Base-by-base conservation (phyloP, 2,797 vertebrate species). In the Xenops minutus region DNA sequence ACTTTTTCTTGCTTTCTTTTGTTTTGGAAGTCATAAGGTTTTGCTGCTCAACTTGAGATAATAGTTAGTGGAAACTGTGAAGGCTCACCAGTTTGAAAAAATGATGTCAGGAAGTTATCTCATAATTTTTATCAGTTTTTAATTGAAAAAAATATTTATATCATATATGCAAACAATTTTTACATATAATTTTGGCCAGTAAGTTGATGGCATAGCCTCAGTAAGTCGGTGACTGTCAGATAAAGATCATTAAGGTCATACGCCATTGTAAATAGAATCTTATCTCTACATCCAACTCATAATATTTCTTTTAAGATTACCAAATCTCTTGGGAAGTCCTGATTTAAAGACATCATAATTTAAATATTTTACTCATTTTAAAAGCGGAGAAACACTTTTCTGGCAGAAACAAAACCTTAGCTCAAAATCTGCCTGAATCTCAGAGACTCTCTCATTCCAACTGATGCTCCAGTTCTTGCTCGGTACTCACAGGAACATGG, bases 1-100 rank as follows among this genome's bases (percentile, higher is more conserved):
- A 72, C 36, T 66, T 69, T 69, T 68, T 54, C 56, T 78, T 93
- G 32, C 23, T 83, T 88, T 78, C 26, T 18, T 85, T 79, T 74
- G 37, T 71, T 92, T 85, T 74, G 29, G 36, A 89, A 71, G 49
- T 76, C 2, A 0, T 56, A 78, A 55, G 37, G 18, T 80, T 94
- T 83, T 85, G 43, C 66, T 90, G 67, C 59, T 73, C 20, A 54
- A 0, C 37, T 83, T 39, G 37, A 87, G 56, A 58, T 21, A 71
- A 46, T 19, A 46, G 9, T 68, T 20, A 48, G 32, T 59, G 30
- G 51, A 92, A 93, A 46, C 14, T 61, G 13, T 29, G 30, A 9
- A 27, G 41, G 9, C 21, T 79, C 51, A 74, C 29, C 34, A 73
- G n/a, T 51, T 74, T 0, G 1, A 6, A 81, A 71, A 81, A 72